Evolutionary conservation across 2,113 vertebrate species (phyloP).

Genomic region (Megaceryle maxima): DNA sequence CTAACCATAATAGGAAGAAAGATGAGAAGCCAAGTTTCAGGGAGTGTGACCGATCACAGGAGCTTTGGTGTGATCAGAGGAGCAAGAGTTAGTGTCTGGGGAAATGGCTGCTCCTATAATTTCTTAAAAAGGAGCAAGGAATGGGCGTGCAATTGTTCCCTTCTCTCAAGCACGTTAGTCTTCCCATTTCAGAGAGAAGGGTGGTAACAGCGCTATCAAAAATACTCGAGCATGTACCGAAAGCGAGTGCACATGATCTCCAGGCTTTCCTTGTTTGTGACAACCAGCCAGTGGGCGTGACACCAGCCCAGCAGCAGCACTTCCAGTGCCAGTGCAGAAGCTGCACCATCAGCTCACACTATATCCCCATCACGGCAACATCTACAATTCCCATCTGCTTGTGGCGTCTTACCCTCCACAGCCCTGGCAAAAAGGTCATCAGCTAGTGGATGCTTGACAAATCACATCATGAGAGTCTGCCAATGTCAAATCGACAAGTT

Average conservation of each 20-base stretch:
- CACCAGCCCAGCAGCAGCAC: background rate
- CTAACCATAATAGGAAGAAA: slow-evolving; percentile 47
- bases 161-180: background rate
- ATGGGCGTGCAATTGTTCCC: background rate
- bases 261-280: background rate
- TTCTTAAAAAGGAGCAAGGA: background rate
- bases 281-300: accelerated
- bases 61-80: background rate
- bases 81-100: background rate
- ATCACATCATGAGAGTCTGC: background rate
- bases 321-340: background rate
- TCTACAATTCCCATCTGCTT: background rate
- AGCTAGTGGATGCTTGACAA: background rate
- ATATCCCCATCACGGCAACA: accelerated
- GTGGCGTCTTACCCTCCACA: background rate
- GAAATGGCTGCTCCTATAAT: background rate
- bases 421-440: background rate
- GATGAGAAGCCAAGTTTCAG: background rate
- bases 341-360: background rate
- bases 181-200: background rate
- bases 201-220: background rate
- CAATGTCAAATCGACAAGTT: background rate
- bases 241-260: background rate
- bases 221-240: accelerated
- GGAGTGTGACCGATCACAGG: background rate